Evolutionary conservation across 2,888 invertebrate species (phyloP), one percentile per base, ranked within the genome.

Genomic region (Lasioglossum marginatum): DNA sequence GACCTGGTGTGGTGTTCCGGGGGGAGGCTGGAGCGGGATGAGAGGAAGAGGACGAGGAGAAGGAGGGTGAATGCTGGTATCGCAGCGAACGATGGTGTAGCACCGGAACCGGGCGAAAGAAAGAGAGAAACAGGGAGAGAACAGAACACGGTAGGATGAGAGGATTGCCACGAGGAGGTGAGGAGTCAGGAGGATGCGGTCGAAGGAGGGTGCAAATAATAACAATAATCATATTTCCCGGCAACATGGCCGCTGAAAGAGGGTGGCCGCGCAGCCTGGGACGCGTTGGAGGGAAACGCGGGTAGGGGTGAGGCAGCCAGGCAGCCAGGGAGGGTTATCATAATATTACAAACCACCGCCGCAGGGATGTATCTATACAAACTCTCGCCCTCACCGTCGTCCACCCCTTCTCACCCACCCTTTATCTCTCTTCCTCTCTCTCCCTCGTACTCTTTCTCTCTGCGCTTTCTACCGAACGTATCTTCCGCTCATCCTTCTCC

Each of bases 181-280:
- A 91, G 90, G 93, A 93, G 92, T 92, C 92, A 92, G 92, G 92
- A 92, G 92, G 91, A 92, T 92, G 91, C 89, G 90, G 91, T 84
- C 90, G 90, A 92, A 93, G 93, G 93, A 94, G 95, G 94, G 93
- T 93, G 93, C 94, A 94, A 95, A 94, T 94, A 95, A 94, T 95
- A 95, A 94, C 95, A 95, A 95, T 95, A 95, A 95, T 94, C 95
- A 94, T 95, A 94, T 94, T 95, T 95, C 94, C 94, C 94, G 94
- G 94, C 94, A 95, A 94, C 94, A 95, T 94, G 95, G 95, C 95
- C 93, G 94, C 94, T 93, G 93, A 93, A 94, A 94, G 94, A 94
- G 94, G 94, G 93, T 93, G 92, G 92, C 92, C 90, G 93, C 92
- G 91, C 91, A 90, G 87, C 81, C 91, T 88, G 89, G 91, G 86